Base-by-base conservation (phyloP, 1,140 invertebrate species). In the Artemia franciscana region DNA sequence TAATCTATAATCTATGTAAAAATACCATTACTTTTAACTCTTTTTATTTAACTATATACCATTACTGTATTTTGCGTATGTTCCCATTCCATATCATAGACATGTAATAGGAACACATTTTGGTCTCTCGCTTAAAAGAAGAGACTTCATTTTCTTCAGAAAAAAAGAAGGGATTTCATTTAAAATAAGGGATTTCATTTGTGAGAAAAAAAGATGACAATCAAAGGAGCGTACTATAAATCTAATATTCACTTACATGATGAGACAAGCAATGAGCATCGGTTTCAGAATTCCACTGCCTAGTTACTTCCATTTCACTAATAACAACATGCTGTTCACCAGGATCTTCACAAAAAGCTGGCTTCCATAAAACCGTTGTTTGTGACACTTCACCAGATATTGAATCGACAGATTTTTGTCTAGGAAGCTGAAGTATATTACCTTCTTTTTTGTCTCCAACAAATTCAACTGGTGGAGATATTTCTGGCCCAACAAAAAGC, bases 381-480 rank as follows among this genome's bases (percentile, higher is more conserved):
- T 51, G 39, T 18, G 39, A 51, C 12, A 15, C 39, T 12, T 51
- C 39, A 51, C 39, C 39, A 18, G 39, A 51, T 39, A 58, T 64
- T n/a, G 63, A 64, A 21, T 64, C 63, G 57, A 64, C 61, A 1
- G 63, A 64, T 58, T 64, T 64, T 26, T 64, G 63, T n/a, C 60
- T 18, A 3, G 61, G 63, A 4, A 64, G 60, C 5, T 39, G 18
- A 4, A 28, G 18, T 21, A 63, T 24, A 7, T 18, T 27, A 24
- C 21, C 56, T 2, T 21, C 26, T 58, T 63, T 25, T 24, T 18
- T 51, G 39, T 12, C 39, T 18, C 12, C 12, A 51, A 1, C 39
- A 18, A 51, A 51, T 12, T 51, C 39, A 51, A 51, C 21, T 2
- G 39, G 39, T 18, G 39, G 39, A 12, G 39, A 51, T 51, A 51